A percentile compares a stretch with the other conserved stretches of the same genome.
Evolutionary conservation across 2,797 vertebrate species (phyloP).

Genomic region (Linurgus olivaceus): DNA sequence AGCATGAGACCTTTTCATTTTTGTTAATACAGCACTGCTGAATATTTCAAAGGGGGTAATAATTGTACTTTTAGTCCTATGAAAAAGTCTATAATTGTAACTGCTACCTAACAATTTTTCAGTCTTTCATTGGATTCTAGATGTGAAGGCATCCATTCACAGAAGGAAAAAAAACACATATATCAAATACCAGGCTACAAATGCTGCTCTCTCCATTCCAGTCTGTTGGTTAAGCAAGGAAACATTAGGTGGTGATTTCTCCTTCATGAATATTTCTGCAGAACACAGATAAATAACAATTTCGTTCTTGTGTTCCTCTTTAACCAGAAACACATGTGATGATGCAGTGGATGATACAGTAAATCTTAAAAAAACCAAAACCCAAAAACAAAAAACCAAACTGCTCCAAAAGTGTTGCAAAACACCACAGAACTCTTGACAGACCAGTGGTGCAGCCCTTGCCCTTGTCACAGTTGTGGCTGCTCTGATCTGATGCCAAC

Average conservation of each 20-base stretch:
- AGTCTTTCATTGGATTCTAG: neutral
- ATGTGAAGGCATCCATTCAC: neutral
- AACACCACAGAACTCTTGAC: neutral
- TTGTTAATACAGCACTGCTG: neutral
- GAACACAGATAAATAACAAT: neutral
- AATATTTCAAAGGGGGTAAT: neutral
- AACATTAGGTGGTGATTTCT: neutral
- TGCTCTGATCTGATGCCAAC: neutral
- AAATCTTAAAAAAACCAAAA: neutral
- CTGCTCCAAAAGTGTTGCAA: neutral
- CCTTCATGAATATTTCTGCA: neutral
- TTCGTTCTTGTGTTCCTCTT: neutral
- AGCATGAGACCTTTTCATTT: neutral
- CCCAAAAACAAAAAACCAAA: neutral
- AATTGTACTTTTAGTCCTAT: neutral
- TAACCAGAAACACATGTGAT: neutral
- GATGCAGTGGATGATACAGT: neutral
- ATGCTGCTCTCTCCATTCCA: neutral
- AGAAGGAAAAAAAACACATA: neutral
- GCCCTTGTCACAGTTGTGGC: neutral
- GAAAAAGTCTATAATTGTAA: neutral
- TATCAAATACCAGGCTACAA: neutral
- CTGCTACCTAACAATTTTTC: neutral
- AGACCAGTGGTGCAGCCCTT: neutral
- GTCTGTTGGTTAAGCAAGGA: neutral